Evolutionary conservation across 1,140 invertebrate species (phyloP).

Genomic region (Dreissena rostriformis): DNA sequence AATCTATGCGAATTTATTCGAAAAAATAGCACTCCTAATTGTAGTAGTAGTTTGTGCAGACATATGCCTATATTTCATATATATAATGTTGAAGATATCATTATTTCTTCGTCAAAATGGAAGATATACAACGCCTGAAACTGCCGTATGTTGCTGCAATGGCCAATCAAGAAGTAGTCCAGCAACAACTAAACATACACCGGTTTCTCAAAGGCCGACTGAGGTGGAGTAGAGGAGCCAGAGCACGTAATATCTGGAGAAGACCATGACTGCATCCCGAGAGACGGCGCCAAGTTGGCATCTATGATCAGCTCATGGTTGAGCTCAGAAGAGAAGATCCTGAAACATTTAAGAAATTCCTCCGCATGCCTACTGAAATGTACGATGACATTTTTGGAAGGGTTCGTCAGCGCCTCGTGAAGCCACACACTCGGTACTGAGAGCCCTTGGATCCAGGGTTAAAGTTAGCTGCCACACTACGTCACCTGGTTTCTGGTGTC

Average conservation of each 20-base stretch:
- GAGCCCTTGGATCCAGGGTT: constrained; percentile 49
- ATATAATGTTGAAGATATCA: background rate
- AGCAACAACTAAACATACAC: too few species aligned
- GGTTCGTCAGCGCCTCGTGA: background rate
- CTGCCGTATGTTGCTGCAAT: background rate
- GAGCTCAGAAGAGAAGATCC: too few species aligned
- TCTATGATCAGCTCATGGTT: constrained; percentile 49
- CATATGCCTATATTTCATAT: background rate
- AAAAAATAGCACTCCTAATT: background rate
- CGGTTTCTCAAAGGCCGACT: too few species aligned
- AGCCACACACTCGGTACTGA: constrained; percentile 33
- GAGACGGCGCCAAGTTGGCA: constrained; percentile 29
- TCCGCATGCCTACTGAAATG: background rate
- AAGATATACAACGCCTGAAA: constrained; percentile 18
- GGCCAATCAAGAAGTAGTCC: too few species aligned
- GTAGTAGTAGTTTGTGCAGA: background rate
- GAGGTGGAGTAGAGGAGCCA: too few species aligned
- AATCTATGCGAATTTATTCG: background rate
- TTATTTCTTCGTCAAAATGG: constrained; percentile 5
- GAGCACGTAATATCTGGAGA: too few species aligned
- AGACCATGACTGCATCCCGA: background rate
- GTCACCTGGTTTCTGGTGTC: constrained; percentile 48
- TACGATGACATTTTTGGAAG: constrained; percentile 17
- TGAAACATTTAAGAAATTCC: constrained; percentile 27
- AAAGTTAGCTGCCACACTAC: constrained; percentile 44